Evolutionary conservation across 1,140 invertebrate genomes (phyloP), one percentile per base, ranked within the genome.

Genomic region (Manduca sexta): DNA sequence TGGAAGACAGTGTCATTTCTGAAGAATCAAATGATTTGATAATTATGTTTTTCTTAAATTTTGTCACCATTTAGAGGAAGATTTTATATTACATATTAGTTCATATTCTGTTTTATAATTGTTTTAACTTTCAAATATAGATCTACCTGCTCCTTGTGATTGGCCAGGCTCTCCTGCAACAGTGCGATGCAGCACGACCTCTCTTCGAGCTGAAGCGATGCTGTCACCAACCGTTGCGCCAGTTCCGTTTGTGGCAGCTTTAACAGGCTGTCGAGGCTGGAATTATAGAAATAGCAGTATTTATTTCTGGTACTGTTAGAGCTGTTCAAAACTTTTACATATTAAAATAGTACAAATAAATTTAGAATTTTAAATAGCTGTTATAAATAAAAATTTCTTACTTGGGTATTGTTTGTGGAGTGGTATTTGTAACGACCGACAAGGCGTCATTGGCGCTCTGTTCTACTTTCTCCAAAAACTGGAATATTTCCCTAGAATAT

Each of bases 401-500:
- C 81, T 82, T 85, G 7, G 81, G 81, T 31, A 74, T 69, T 31
- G 56, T 74, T 45, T 73, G 74, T 8, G 77, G 77, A 2, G 67
- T 63, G 8, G 69, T 64, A 21, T 60, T 82, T 1, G 79, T 83
- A 1, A 85, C 79, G 1, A 80, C 73, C 0, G 77, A 78, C 11
- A 85, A 58, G 10, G 79, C 84, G 41, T 86, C 84, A 39, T 81
- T 86, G 3, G 84, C 84, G 52, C 79, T 84, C 52, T 86, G 77
- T 52, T 87, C 86, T 0, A 87, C 83, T 48, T 83, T 83, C 52
- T 87, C 86, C 33, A 87, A 53, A 60, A 86, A 87, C 41, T 80
- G 69, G 33, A 86, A 84, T 57, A 87, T 87, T 69, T 86, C 84
- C 72, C 83, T 87, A 58, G 38, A 74, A 81, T 48, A 44, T n/a